Conservation (phyloP, 2,888 invertebrate genomes). For the Tetragonisca angustula region DNA sequence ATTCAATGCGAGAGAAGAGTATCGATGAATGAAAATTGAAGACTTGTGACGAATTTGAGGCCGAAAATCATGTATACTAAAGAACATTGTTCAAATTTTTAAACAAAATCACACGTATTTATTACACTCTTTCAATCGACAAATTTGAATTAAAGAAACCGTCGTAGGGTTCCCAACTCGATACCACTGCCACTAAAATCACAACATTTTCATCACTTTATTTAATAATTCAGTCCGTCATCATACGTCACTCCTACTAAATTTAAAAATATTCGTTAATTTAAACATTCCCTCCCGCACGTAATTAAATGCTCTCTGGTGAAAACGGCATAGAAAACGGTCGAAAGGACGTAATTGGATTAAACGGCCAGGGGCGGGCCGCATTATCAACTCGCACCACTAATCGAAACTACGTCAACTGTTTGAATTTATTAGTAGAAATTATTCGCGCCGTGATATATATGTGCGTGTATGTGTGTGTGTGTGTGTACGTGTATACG, state of each 20-base stretch:
- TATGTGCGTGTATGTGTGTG: too few relatives aligned
- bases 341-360: background rate
- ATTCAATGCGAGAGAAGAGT: too few relatives aligned
- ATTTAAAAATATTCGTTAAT: background rate
- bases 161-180: too few relatives aligned
- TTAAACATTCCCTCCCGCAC: too few relatives aligned
- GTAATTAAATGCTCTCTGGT: too few relatives aligned
- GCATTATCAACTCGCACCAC: background rate
- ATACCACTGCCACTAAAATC: background rate
- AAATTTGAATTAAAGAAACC: too few relatives aligned
- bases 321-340: background rate
- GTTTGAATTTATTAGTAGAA: constrained; percentile 38
- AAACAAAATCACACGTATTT: too few relatives aligned
- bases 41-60: too few relatives aligned
- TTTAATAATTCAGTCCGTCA: background rate
- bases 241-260: background rate
- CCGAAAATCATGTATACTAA: too few relatives aligned
- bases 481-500: background rate
- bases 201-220: background rate
- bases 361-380: background rate
- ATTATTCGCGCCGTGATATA: constrained; percentile 39
- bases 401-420: constrained; percentile 1
- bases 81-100: too few relatives aligned
- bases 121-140: too few relatives aligned
- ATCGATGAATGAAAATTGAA: too few relatives aligned